These are phyloP conservation scores for Laupala kohalensis DNA, from an alignment of 1,140 invertebrate genomes.

Conservation along the genomic window DNA sequence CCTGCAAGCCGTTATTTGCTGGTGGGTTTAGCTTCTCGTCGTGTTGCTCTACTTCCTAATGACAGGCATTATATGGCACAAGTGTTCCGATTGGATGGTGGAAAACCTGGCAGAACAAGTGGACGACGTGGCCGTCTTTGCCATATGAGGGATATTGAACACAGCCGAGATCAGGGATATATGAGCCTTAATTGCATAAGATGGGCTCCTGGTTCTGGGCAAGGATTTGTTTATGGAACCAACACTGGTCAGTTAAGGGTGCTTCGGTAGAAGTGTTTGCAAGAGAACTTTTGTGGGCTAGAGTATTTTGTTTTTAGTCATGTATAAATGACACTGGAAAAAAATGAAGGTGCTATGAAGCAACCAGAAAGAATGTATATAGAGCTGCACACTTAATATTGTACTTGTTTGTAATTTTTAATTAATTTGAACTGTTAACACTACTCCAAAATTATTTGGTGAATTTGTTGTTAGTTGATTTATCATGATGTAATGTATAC, in stretches of 20 bases:
- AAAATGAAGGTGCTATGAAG: not conserved
- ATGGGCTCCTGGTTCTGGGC: slow-evolving; percentile 67
- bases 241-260: slow-evolving; percentile 69
- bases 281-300: not conserved
- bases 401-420: not conserved
- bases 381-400: not conserved
- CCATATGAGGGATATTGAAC: slow-evolving; percentile 44
- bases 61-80: slow-evolving; percentile 51
- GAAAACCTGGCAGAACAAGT: slow-evolving; percentile 17
- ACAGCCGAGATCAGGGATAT: slow-evolving; percentile 41
- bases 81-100: slow-evolving; percentile 29
- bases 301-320: not conserved
- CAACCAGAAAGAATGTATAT: not conserved
- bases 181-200: slow-evolving; percentile 70
- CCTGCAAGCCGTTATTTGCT: slow-evolving; percentile 61
- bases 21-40: slow-evolving; percentile 58
- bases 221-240: slow-evolving; percentile 73
- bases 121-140: slow-evolving; percentile 30
- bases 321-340: not conserved
- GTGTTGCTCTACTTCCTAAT: slow-evolving; percentile 34
- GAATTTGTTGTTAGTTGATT: not conserved
- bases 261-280: slow-evolving; percentile 33
- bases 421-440: not conserved
- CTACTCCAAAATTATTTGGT: not conserved
- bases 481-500: not conserved